phyloP scores from a whole-genome alignment of 92 coral and sea anemone species.

The Parazoanthus swiftii region DNA sequence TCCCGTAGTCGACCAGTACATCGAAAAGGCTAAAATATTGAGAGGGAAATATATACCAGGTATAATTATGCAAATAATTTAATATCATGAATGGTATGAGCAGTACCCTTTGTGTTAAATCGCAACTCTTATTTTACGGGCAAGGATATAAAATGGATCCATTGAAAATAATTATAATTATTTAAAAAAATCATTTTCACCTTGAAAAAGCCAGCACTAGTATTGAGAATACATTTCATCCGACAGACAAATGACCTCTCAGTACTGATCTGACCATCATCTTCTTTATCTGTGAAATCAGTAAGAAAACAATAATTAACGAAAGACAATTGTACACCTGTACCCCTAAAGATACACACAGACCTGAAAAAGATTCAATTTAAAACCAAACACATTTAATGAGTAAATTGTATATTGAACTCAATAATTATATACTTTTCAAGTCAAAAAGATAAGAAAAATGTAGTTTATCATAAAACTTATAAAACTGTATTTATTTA shows the following conservation, averaged over 20 bases:
- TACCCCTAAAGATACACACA: background rate
- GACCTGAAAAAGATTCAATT: conserved; percentile 26
- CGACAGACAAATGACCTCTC: conserved; percentile 92
- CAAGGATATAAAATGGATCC: no score
- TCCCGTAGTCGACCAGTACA: conserved; percentile 97
- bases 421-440: background rate
- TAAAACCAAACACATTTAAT: background rate
- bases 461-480: background rate
- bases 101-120: no score
- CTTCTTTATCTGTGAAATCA: conserved; percentile 26
- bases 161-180: no score
- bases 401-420: background rate
- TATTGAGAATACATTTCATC: conserved; percentile 95
- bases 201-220: conserved; percentile 99
- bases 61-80: background rate
- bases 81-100: no score
- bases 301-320: background rate
- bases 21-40: conserved; percentile 78
- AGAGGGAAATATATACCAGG: background rate
- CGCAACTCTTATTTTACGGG: no score
- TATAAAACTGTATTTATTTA: no score
- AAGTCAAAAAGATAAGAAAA: background rate
- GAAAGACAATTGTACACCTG: background rate
- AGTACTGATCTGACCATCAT: conserved; percentile 55
- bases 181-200: conserved; percentile 42